Base-by-base conservation (phyloP, 1,140 invertebrate genomes). In the Psix sp. region DNA sequence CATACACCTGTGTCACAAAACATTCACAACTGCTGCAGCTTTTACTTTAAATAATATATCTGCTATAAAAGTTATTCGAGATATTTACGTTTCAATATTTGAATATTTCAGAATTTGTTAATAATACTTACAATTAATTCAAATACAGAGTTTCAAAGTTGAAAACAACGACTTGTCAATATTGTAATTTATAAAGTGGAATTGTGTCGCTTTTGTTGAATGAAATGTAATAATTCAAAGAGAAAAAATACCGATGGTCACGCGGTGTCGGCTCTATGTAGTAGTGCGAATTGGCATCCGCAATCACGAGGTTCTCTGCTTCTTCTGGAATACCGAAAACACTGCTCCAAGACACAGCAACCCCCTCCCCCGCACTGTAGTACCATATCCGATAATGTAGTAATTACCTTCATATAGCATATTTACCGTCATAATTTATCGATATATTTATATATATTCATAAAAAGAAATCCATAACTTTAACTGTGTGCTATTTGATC, bases 231-330 rank as follows among this genome's bases (percentile, higher is more conserved):
- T 49, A 54, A 65, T 24, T 11, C 26, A 52, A 78, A 73, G 56
- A 74, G 42, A 74, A 75, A 59, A 63, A 77, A 79, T 86, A 87
- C 85, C 85, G 82, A 85, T 86, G 79, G 85, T 88, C 84, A 85
- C 83, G 84, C 91, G 81, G 90, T 90, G 78, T 93, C 92, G 72
- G 91, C 94, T 78, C 93, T 92, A 87, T 95, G 94, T 79, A 94
- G 90, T 81, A 95, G 90, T 80, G 93, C 93, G 86, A 95, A 94
- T 86, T 94, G 93, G 90, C 93, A 94, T 88, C 93, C 93, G 85
- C 93, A 94, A 84, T 94, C 93, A 80, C 93, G 91, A 46, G 91
- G 89, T 80, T 94, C 93, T 82, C 90, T 86, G 74, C 89, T 85
- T 82, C 92, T 91, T 74, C 93, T 90, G 68, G 92, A 92, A 85